phyloP scores from a whole-genome alignment of 2,797 vertebrate species.

The Varecia variegata region DNA sequence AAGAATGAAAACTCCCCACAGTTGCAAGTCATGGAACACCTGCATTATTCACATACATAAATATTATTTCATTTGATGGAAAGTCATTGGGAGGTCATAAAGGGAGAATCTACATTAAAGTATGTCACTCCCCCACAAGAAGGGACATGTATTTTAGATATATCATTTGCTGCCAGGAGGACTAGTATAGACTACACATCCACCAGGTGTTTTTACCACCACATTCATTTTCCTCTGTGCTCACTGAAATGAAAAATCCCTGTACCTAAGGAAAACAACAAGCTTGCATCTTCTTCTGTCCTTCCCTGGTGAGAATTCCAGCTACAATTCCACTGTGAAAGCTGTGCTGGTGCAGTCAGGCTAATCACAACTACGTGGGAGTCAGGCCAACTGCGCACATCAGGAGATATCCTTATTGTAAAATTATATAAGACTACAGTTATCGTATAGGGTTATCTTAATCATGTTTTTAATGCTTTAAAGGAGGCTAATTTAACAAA shows the following conservation, averaged over 20 bases:
- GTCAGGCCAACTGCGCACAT: no score
- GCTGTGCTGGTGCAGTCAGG: background rate
- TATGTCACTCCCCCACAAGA: background rate
- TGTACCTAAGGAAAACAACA: constrained; percentile 7
- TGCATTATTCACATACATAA: constrained; percentile 38
- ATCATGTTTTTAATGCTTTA: background rate
- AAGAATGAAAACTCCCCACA: background rate
- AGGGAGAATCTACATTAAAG: constrained; percentile 22
- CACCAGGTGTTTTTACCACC: background rate
- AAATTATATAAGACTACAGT: background rate
- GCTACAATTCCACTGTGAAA: background rate
- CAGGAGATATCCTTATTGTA: background rate
- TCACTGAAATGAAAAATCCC: constrained; percentile 52
- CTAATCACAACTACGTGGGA: background rate
- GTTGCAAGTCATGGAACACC: background rate
- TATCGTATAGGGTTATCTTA: background rate
- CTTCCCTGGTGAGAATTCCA: constrained; percentile 46
- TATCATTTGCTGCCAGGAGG: background rate
- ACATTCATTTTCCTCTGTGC: constrained; percentile 38
- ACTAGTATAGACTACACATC: background rate
- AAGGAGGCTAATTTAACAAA: background rate
- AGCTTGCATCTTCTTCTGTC: background rate
- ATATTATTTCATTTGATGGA: constrained; percentile 36
- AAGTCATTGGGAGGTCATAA: constrained; percentile 13
- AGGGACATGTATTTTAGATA: background rate